Evolutionary conservation across 2,797 vertebrate genomes (phyloP).

Genomic region (Acanthornis magna): DNA sequence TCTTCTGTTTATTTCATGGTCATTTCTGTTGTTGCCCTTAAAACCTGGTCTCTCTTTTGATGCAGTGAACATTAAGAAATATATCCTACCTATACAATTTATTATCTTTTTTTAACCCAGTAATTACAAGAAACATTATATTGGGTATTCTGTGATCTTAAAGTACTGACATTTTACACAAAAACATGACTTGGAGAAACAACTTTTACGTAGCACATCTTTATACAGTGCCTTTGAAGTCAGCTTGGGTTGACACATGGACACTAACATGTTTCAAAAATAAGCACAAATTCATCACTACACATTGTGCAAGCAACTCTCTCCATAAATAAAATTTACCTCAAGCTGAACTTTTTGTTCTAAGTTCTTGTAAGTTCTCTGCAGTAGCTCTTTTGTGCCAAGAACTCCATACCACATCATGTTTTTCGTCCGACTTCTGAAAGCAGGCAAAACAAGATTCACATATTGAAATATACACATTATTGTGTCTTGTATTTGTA

Average conservation of each 20-base stretch:
- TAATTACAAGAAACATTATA: not conserved
- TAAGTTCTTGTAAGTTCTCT: conserved; percentile 97
- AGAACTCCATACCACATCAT: conserved; percentile 99
- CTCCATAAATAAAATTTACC: conserved; percentile 73
- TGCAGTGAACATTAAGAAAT: not conserved
- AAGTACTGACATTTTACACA: not conserved
- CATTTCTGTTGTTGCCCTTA: not conserved
- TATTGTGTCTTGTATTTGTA: not conserved
- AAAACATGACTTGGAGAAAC: not conserved
- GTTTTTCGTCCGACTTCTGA: conserved; percentile 96
- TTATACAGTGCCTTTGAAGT: not conserved
- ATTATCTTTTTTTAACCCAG: not conserved
- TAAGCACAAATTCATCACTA: not conserved
- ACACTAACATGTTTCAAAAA: not conserved
- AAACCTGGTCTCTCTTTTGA: not conserved
- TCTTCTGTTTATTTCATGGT: not conserved
- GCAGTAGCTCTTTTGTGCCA: conserved; percentile 94
- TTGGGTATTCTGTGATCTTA: not conserved
- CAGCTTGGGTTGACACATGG: not conserved
- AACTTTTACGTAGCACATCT: not conserved
- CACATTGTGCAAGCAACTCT: not conserved
- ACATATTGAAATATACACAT: not conserved
- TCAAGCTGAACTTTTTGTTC: conserved; percentile 98
- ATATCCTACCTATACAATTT: not conserved
- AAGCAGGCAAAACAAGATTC: conserved; percentile 19